Conservation (phyloP, 2,797 vertebrate genomes). For the Leptatherina wallacei region DNA sequence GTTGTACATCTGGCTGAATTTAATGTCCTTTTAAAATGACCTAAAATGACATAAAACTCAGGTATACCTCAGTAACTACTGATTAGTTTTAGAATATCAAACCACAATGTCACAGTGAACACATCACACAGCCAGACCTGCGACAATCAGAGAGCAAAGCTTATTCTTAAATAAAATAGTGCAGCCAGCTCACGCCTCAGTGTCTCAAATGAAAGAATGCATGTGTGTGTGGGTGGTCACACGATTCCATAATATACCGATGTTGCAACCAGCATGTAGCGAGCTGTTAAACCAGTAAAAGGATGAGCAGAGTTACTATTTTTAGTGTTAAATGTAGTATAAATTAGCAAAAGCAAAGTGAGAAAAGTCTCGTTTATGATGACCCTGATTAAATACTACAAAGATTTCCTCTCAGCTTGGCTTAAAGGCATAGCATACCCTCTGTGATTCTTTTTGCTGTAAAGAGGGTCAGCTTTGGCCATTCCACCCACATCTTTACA, state of each 20-base stretch:
- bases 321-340: neutral
- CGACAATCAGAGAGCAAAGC: constrained; percentile 36
- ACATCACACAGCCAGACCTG: no score
- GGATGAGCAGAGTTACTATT: constrained; percentile 1
- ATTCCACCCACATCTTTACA: constrained; percentile 23
- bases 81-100: no score
- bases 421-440: constrained; percentile 18
- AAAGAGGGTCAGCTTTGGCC: constrained; percentile 40
- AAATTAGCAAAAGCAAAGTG: constrained; percentile 8
- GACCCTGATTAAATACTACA: constrained; percentile 23
- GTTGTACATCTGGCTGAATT: no score
- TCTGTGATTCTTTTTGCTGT: neutral
- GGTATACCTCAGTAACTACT: no score
- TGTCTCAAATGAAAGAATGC: constrained; percentile 6
- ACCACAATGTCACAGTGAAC: neutral
- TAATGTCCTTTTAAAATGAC: no score
- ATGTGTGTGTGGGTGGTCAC: constrained; percentile 1
- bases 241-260: constrained; percentile 31
- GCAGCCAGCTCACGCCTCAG: no score
- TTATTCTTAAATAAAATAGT: constrained; percentile 24
- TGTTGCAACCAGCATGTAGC: constrained; percentile 26
- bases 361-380: constrained; percentile 13
- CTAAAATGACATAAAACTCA: no score
- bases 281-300: constrained; percentile 1
- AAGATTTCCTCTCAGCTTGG: constrained; percentile 11